A percentile compares a stretch with the other conserved stretches of the same genome.
Conservation (phyloP, 2,888 invertebrate species). For the Pristionchus japonicus region DNA sequence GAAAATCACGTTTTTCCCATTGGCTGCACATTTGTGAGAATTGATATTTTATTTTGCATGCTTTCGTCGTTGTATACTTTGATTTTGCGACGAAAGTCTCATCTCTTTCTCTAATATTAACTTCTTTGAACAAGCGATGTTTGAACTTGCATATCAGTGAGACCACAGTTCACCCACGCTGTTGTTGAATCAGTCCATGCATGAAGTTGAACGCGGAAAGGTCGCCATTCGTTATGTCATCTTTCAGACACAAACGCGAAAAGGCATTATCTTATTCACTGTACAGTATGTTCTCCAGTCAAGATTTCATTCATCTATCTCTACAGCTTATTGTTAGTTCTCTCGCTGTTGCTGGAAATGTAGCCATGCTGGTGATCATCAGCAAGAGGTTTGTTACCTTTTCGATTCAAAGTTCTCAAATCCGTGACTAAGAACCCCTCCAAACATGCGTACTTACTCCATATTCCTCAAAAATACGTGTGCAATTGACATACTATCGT, state of each 20-base stretch:
- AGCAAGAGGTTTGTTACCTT: background rate
- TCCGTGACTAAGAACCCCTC: background rate
- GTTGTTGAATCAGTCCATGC: too few species aligned
- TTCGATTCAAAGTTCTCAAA: background rate
- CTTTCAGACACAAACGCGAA: background rate
- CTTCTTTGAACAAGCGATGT: too few species aligned
- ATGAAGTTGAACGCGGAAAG: background rate
- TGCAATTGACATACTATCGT: background rate
- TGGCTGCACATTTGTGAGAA: too few species aligned
- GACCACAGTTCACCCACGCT: too few species aligned
- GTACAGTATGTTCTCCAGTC: background rate
- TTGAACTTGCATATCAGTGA: too few species aligned
- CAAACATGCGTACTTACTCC: background rate
- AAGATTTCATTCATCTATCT: background rate
- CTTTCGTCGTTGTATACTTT: too few species aligned
- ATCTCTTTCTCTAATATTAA: too few species aligned
- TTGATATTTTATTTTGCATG: too few species aligned
- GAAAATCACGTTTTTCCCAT: too few species aligned
- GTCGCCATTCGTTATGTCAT: background rate
- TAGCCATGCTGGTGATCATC: background rate
- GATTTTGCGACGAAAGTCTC: too few species aligned
- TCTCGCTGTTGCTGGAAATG: background rate
- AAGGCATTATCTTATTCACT: background rate
- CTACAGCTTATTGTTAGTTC: background rate
- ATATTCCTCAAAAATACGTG: background rate